Evolutionary conservation across 2,797 vertebrate genomes (phyloP), one percentile per base, ranked within the genome.

Genomic region (Menidia menidia): DNA sequence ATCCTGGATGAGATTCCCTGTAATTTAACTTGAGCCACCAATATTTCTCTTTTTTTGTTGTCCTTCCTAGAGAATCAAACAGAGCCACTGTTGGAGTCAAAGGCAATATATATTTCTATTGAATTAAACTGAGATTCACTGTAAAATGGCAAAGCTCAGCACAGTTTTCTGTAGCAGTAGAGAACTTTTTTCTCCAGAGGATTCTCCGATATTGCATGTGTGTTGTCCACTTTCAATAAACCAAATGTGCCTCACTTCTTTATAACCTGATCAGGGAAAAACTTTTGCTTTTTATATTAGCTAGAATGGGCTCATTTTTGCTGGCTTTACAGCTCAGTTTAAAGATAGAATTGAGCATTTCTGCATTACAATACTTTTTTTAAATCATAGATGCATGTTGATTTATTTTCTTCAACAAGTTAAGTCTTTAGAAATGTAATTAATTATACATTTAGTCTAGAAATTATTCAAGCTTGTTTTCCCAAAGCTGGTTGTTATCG

Each of bases 161-260:
- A 32, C 30, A 1, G 19, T 70, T 65, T 64, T 47, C 66, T 58
- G 5, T 0, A 43, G 2, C 42, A 57, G 55, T 33, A 58, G 35
- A 60, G 54, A 74, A 3, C 60, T 51, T n/a, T 62, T 56, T 55
- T 65, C 44, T 50, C n/a, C 13, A n/a, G 48, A 55, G 68, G 76
- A 70, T 79, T 42, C 41, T 43, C 54, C 53, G 52, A 14, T 41
- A 43, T 51, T 82, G 44, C 41, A 52, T 8, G 56, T 50, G 51
- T 60, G 56, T 75, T 60, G 47, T 78, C 69, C 61, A 41, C 64
- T 65, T 63, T 80, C 47, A 73, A 74, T 85, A 71, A 80, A 81
- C 66, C 82, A 39, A 39, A 39, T 7, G 35, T 39, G 54, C 52
- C 65, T 63, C 50, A 14, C 25, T 5, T 3, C 66, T 72, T 55